phyloP scores from a whole-genome alignment of 2,888 invertebrate genomes.

The Drosophila kanekoi region DNA sequence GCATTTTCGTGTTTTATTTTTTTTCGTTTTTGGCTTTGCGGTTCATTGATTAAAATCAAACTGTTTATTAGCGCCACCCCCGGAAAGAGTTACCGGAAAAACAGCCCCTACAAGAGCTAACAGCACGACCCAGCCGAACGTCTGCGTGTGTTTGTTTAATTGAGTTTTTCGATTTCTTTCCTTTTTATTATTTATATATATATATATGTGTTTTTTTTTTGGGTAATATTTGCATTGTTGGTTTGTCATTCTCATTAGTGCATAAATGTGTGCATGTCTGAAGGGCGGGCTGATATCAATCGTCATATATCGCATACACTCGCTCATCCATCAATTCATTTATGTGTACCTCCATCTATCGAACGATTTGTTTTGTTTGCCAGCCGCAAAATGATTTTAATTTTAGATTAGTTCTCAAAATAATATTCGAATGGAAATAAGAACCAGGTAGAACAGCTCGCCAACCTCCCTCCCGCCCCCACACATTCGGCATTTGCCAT shows the following conservation, averaged over 20 bases:
- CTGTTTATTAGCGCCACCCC: conserved; percentile 68
- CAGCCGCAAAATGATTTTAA: conserved; percentile 79
- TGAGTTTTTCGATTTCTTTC: conserved; percentile 62
- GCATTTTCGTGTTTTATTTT: conserved; percentile 66
- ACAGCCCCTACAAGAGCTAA: conserved; percentile 17
- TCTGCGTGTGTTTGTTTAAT: conserved; percentile 76
- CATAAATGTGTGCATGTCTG: conserved; percentile 37
- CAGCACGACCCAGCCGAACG: conserved; percentile 8
- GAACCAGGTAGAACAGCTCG: conserved; percentile 9
- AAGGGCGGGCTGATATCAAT: conserved; percentile 58
- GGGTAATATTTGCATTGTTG: conserved; percentile 60
- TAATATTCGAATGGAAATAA: conserved; percentile 43
- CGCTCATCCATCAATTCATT: conserved; percentile 28
- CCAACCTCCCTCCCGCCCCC: not conserved
- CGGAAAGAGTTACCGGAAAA: conserved; percentile 24
- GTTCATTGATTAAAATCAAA: conserved; percentile 82
- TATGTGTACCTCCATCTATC: conserved; percentile 30
- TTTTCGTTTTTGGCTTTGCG: conserved; percentile 76
- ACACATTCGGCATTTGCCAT: conserved; percentile 41
- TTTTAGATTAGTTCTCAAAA: conserved; percentile 78
- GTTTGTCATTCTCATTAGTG: conserved; percentile 80
- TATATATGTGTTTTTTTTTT: no score
- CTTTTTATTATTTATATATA: conserved; percentile 28
- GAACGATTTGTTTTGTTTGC: conserved; percentile 47
- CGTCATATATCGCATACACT: conserved; percentile 57